Evolutionary conservation across 2,113 vertebrate genomes (phyloP).

Genomic region (Ciconia maguari): DNA sequence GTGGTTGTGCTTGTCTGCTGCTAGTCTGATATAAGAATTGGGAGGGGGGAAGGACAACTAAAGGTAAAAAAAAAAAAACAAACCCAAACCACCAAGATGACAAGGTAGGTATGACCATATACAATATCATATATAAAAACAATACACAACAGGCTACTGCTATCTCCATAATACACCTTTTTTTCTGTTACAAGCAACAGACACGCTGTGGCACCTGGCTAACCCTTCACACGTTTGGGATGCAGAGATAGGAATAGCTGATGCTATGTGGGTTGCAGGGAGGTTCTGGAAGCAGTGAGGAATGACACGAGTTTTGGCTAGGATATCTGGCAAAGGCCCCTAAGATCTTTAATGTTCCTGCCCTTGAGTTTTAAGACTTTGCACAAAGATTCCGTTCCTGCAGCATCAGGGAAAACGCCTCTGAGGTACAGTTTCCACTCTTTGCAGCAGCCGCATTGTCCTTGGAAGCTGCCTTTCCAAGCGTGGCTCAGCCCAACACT

Average conservation of each 20-base stretch:
- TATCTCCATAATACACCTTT: not conserved
- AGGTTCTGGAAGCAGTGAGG: constrained; percentile 5
- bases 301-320: constrained; percentile 42
- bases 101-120: not conserved
- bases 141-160: not conserved
- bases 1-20: not conserved
- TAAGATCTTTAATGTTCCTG: not conserved
- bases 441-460: not conserved
- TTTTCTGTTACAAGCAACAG: not conserved
- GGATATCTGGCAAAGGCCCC: constrained; percentile 13
- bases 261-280: not conserved
- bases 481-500: accelerated
- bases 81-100: not conserved
- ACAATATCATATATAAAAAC: not conserved
- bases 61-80: not conserved
- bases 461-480: constrained; percentile 19
- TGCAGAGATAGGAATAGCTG: not conserved
- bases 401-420: not conserved
- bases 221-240: not conserved
- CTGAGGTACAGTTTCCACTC: not conserved
- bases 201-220: not conserved
- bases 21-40: not conserved
- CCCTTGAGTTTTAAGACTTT: constrained; percentile 36
- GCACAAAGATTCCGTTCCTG: not conserved
- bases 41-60: not conserved